Conservation (phyloP, 30 jellyfish, hydroid and myxozoan species). For the Mastigias papua region DNA sequence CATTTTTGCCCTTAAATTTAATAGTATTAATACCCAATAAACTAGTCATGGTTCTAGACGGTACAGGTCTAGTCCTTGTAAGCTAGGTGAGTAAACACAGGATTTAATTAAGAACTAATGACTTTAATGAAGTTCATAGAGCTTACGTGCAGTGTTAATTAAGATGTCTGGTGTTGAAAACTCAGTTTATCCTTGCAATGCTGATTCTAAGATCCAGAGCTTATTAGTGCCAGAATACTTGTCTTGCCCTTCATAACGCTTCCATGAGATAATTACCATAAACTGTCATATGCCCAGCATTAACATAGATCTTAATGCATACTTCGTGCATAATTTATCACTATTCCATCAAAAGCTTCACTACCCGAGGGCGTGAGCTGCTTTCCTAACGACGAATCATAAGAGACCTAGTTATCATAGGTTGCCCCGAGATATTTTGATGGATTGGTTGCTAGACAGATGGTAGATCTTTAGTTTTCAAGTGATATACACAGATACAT, state of each 20-base stretch:
- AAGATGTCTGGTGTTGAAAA: neutral
- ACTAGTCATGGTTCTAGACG: neutral
- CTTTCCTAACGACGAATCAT: neutral
- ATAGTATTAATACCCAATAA: no score
- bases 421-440: neutral
- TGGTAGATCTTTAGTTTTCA: neutral
- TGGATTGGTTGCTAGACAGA: neutral
- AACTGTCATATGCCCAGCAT: neutral
- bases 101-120: neutral
- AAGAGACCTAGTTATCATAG: neutral
- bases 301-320: neutral
- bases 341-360: neutral
- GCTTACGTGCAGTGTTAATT: neutral
- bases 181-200: neutral
- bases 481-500: neutral
- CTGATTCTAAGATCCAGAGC: neutral
- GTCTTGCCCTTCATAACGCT: neutral
- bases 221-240: neutral
- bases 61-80: neutral
- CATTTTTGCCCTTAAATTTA: no score
- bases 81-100: neutral
- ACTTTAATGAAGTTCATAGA: neutral
- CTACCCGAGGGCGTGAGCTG: conserved; percentile 1
- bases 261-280: neutral
- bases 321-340: conserved; percentile 15